Evolutionary conservation across 2,888 invertebrate species (phyloP).

Genomic region (Drosophila colorata): DNA sequence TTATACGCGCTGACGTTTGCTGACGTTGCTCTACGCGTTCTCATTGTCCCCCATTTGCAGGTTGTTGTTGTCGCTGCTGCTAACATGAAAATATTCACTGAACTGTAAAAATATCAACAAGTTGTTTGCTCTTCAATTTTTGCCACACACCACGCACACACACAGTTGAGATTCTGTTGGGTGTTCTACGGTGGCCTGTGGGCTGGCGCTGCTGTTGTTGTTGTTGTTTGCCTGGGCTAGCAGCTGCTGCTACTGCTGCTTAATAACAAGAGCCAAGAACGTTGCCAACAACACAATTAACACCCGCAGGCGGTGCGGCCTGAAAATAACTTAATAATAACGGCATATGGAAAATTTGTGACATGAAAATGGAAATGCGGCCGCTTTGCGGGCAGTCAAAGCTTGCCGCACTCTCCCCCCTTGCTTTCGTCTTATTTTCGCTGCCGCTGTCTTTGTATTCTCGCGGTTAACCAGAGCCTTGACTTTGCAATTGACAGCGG

Average conservation of each 20-base stretch:
- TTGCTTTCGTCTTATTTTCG: neutral
- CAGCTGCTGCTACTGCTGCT: constrained; percentile 73
- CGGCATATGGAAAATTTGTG: constrained; percentile 74
- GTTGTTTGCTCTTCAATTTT: constrained; percentile 77
- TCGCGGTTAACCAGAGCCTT: constrained; percentile 44
- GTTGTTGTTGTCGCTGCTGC: constrained; percentile 28
- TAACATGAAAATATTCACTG: constrained; percentile 74
- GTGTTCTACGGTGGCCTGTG: constrained; percentile 30
- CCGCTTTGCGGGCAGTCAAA: constrained; percentile 10
- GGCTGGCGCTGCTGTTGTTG: constrained; percentile 21
- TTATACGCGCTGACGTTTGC: constrained; percentile 68
- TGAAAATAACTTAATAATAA: constrained; percentile 72
- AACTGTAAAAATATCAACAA: constrained; percentile 81
- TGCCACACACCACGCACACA: constrained; percentile 41
- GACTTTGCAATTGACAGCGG: constrained; percentile 48
- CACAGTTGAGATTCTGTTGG: constrained; percentile 29
- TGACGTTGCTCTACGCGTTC: constrained; percentile 62
- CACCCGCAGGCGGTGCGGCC: constrained; percentile 47
- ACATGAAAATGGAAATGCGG: constrained; percentile 47
- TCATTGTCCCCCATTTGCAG: constrained; percentile 39
- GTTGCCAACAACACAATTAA: constrained; percentile 70
- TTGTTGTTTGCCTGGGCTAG: constrained; percentile 42
- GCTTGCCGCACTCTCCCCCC: neutral
- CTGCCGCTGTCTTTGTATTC: constrained; percentile 14
- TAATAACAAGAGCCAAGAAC: constrained; percentile 41